Percentiles rank a stretch among this genome's conserved stretches.
These are phyloP conservation scores for Gadus macrocephalus DNA, from an alignment of 2,113 vertebrate species.

Conservation along the genomic window DNA sequence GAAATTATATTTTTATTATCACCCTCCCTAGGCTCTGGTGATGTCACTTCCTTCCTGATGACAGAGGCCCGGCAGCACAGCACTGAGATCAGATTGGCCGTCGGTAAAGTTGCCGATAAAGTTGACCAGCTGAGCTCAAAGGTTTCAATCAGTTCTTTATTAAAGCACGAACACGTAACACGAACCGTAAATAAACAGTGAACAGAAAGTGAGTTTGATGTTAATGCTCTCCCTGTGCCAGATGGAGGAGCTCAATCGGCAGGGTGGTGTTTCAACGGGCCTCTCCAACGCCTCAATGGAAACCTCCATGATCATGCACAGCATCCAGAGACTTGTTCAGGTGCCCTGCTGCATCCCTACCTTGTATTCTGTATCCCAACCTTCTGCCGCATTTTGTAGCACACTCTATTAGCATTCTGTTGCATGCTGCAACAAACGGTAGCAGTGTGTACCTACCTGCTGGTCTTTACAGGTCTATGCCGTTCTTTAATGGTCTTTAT, in stretches of 20 bases:
- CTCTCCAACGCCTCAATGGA: constrained; percentile 87
- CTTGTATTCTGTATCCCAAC: too few species aligned
- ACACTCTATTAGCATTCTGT: too few species aligned
- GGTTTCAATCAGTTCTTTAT: constrained; percentile 62
- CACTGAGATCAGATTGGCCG: constrained; percentile 88
- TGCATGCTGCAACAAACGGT: too few species aligned
- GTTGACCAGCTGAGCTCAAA: constrained; percentile 87
- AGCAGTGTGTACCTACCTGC: too few species aligned
- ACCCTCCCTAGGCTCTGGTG: constrained; percentile 66
- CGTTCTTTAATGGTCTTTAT: too few species aligned
- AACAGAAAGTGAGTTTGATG: too few species aligned
- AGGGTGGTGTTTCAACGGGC: constrained; percentile 65
- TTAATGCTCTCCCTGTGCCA: constrained; percentile 41
- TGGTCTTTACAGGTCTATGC: neutral
- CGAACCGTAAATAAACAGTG: neutral
- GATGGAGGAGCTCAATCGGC: constrained; percentile 87
- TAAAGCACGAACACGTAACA: neutral
- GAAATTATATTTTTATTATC: too few species aligned
- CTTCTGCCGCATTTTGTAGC: too few species aligned
- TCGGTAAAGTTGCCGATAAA: constrained; percentile 91
- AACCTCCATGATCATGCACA: constrained; percentile 91
- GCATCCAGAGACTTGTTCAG: constrained; percentile 93
- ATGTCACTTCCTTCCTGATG: constrained; percentile 91
- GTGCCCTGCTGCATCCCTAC: constrained; percentile 54
- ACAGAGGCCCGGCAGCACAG: constrained; percentile 94